Evolutionary conservation across 2,888 invertebrate species (phyloP).

Genomic region (Pantelozetes paolii): DNA sequence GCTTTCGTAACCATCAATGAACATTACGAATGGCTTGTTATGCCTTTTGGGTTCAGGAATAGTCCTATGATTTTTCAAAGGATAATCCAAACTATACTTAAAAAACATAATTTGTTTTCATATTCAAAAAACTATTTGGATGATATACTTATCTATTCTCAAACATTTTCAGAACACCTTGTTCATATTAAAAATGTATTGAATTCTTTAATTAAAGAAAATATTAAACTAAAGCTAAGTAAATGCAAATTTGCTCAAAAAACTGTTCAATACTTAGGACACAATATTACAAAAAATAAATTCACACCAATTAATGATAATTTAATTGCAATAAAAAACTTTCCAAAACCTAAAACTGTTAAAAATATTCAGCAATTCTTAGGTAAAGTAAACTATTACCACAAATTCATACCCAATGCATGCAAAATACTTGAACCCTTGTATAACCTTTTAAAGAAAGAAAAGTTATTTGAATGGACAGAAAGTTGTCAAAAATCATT

Average conservation of each 20-base stretch:
- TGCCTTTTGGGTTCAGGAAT: constrained; percentile 34
- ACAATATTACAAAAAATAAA: constrained; percentile 28
- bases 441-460: constrained; percentile 16
- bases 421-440: constrained; percentile 1
- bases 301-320: constrained; percentile 37
- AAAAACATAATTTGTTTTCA: constrained; percentile 21
- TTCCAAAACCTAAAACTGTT: constrained; percentile 42
- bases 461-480: constrained; percentile 18
- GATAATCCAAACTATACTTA: constrained; percentile 16
- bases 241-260: constrained; percentile 40
- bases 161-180: constrained; percentile 44
- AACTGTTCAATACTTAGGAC: constrained; percentile 43
- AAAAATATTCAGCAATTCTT: constrained; percentile 39
- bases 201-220: constrained; percentile 41
- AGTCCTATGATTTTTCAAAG: constrained; percentile 37
- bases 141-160: constrained; percentile 48
- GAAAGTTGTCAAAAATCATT: constrained; percentile 37
- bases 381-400: constrained; percentile 45
- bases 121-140: constrained; percentile 47
- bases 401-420: constrained; percentile 43
- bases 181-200: constrained; percentile 43
- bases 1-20: constrained; percentile 33
- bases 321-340: constrained; percentile 33
- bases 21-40: constrained; percentile 34
- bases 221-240: constrained; percentile 45